Conservation (phyloP, 2,797 vertebrate genomes). For the Sardinella longiceps region DNA sequence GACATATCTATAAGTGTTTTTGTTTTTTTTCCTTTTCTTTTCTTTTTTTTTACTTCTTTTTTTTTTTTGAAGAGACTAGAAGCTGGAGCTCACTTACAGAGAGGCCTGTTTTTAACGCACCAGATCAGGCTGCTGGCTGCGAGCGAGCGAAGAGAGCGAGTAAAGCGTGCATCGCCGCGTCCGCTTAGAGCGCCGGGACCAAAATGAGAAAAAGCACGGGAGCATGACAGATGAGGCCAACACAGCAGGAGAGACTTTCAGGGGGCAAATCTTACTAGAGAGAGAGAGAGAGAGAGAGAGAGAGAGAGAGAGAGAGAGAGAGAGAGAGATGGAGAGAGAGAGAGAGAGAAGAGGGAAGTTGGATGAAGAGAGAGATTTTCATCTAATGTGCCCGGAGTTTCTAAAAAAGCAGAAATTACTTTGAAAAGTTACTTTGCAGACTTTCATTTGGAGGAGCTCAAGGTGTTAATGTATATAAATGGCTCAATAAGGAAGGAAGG, state of each 20-base stretch:
- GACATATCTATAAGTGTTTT: not conserved
- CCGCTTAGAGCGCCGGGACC: not conserved
- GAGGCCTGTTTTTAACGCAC: not conserved
- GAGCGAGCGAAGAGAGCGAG: not conserved
- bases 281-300: not conserved
- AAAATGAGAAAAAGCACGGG: slow-evolving; percentile 23
- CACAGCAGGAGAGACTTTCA: slow-evolving; percentile 15
- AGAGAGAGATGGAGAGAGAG: not conserved
- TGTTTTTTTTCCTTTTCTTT: not conserved
- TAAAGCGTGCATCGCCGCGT: not conserved
- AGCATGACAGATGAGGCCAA: slow-evolving; percentile 29
- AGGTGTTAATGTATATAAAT: slow-evolving; percentile 48
- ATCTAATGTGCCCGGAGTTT: slow-evolving; percentile 13
- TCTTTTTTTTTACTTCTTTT: not conserved
- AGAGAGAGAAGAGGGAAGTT: not conserved
- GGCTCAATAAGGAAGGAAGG: slow-evolving; percentile 39
- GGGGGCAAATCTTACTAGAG: not conserved
- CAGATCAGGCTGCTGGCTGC: not conserved
- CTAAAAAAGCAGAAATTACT: slow-evolving; percentile 18
- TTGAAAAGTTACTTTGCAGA: slow-evolving; percentile 25
- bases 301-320: not conserved
- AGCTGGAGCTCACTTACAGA: not conserved
- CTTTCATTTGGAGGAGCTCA: slow-evolving; percentile 18
- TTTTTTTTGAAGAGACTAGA: not conserved
- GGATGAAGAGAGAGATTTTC: not conserved